Evolutionary conservation across 2,797 vertebrate genomes (phyloP), one percentile per base, ranked within the genome.

Genomic region (Erethizon dorsatum): DNA sequence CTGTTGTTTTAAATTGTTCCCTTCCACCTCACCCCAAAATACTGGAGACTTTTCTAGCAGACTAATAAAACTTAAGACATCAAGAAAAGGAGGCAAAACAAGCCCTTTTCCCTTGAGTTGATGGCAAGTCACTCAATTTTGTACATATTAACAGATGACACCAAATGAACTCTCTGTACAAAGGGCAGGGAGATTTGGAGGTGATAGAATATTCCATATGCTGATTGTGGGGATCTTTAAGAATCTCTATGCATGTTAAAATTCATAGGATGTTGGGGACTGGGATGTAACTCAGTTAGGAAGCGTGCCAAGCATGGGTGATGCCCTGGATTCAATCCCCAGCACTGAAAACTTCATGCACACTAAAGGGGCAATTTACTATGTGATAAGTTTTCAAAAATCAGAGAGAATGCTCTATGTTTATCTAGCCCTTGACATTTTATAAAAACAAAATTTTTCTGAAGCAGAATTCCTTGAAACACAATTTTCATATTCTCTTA

Each of bases 401-500:
- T 24, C 4, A 24, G 20, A 85, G 45, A 54, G 7, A 63, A n/a
- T 65, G 33, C 6, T 54, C 14, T 9, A 4, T 73, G 57, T 90
- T 59, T 88, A 52, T 61, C 33, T 77, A 61, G 59, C 24, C 45
- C 11, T 12, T 61, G 83, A 22, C 13, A 47, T 82, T 79, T 67
- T 89, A 54, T 93, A 85, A 80, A 90, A 89, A 56, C 24, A 20
- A 71, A 83, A 14, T 24, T 88, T 87, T 75, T 89, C 45, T 77
- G 50, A 82, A 83, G 12, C 75, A 78, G 77, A 63, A 83, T 63
- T 86, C 41, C 59, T 90, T 90, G 17, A 63, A 80, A 95, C 71
- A 13, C 15, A 71, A 86, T 7, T 78, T 82, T 63, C 20, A 10
- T 41, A 67, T 75, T 92, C 22, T 88, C 69, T 54, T 75, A 90